A percentile compares a stretch with the other conserved stretches of the same genome.
These are phyloP conservation scores for Lapara coniferarum DNA, from an alignment of 2,888 invertebrate species.

Conservation along the genomic window DNA sequence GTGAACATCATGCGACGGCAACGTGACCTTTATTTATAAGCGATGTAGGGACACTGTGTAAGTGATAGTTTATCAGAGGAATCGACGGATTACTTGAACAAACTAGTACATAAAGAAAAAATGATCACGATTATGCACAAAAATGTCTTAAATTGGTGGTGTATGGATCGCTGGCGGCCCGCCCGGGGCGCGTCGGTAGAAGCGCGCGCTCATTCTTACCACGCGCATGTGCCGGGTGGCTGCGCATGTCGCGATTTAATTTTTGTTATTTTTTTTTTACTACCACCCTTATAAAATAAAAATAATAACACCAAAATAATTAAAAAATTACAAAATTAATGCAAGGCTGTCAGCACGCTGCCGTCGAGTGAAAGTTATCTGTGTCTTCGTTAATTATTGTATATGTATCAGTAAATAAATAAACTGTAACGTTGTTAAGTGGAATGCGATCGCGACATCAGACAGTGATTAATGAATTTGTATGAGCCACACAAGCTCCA, in stretches of 20 bases:
- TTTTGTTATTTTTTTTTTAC: slow-evolving; percentile 35
- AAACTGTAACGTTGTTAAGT: slow-evolving; percentile 54
- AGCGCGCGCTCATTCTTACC: slow-evolving; percentile 62
- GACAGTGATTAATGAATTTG: slow-evolving; percentile 58
- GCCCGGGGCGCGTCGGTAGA: slow-evolving; percentile 47
- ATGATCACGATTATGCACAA: slow-evolving; percentile 56
- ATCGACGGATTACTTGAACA: slow-evolving; percentile 60
- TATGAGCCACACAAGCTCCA: slow-evolving; percentile 53
- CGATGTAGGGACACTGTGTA: slow-evolving; percentile 52
- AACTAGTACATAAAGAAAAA: slow-evolving; percentile 60
- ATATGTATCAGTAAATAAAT: slow-evolving; percentile 57
- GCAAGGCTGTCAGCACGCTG: slow-evolving; percentile 43
- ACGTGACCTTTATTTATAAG: slow-evolving; percentile 68
- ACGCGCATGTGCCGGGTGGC: slow-evolving; percentile 66
- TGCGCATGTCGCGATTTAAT: slow-evolving; percentile 49
- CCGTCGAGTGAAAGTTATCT: slow-evolving; percentile 64
- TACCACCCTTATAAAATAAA: slow-evolving; percentile 52
- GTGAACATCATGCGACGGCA: slow-evolving; percentile 66
- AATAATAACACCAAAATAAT: slow-evolving; percentile 38
- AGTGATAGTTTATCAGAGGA: slow-evolving; percentile 56
- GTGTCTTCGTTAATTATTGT: slow-evolving; percentile 56
- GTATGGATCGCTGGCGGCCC: slow-evolving; percentile 37
- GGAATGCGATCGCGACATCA: slow-evolving; percentile 46
- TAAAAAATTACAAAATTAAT: slow-evolving; percentile 21
- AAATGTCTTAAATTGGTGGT: slow-evolving; percentile 65